Evolutionary conservation across 2,888 invertebrate species (phyloP).

Genomic region (Phoenoteleia sp.): DNA sequence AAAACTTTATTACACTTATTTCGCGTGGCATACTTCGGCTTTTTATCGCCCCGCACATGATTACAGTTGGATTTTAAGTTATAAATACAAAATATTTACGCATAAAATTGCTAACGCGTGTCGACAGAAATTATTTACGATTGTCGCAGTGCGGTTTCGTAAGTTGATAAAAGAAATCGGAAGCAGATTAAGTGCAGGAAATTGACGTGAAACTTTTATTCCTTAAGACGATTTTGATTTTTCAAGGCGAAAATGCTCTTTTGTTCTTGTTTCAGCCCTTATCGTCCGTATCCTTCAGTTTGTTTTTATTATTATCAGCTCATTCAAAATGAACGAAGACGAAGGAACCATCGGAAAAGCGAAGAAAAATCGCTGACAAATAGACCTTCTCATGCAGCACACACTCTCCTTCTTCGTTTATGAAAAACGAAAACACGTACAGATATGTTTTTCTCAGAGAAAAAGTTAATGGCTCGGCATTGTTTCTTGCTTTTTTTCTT

Average conservation of each 20-base stretch:
- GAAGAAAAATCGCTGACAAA: conserved; percentile 58
- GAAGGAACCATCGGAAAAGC: conserved; percentile 19
- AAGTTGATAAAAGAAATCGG: no score
- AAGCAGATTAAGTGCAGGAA: not conserved
- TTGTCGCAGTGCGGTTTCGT: not conserved
- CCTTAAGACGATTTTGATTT: no score
- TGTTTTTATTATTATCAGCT: conserved; percentile 44
- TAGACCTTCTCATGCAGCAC: conserved; percentile 36
- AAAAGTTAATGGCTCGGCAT: conserved; percentile 50
- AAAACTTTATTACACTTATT: conserved; percentile 60
- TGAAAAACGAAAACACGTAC: conserved; percentile 25
- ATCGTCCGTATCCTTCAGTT: not conserved
- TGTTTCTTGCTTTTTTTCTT: conserved; percentile 32
- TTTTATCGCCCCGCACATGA: conserved; percentile 36
- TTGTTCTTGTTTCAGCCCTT: not conserved
- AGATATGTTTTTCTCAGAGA: conserved; percentile 44
- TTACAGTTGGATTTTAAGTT: conserved; percentile 37
- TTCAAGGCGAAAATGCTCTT: not conserved
- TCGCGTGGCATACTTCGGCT: conserved; percentile 23
- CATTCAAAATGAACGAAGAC: conserved; percentile 45
- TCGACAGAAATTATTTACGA: not conserved
- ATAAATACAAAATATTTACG: conserved; percentile 34
- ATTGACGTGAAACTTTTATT: not conserved
- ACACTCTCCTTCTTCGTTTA: conserved; percentile 21
- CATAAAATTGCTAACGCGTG: not conserved